Base-by-base conservation (phyloP, 2,888 invertebrate species). In the Ceraclea dissimilis region DNA sequence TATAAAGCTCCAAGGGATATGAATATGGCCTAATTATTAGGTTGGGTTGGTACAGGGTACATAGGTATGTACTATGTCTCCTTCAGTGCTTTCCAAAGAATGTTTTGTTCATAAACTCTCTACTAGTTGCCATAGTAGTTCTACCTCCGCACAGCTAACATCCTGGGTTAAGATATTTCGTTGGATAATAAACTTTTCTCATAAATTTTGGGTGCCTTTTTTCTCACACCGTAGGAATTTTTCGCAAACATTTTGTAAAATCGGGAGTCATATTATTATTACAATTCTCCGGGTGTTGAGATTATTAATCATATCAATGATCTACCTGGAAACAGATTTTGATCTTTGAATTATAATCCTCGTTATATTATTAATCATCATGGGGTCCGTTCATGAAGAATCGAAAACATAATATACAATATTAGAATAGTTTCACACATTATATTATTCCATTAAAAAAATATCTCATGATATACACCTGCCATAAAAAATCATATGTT, bases 1-100 rank as follows among this genome's bases (percentile, higher is more conserved):
- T 47, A n/a, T n/a, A n/a, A 47, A 47, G 47, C 47, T 47, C 2
- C 39, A 39, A 39, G 39, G 39, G 39, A 39, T 13, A 13, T 39
- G 39, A 39, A 39, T 39, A 39, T 39, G 39, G 39, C 39, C 13
- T 39, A 39, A 39, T 39, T 39, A 39, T 39, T 39, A 39, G 39
- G 39, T 13, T 16, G 5, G 39, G 39, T 39, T 39, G 39, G 4
- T n/a, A 39, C 13, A 39, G 13, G 4, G 39, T 39, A 10, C 10
- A 26, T 26, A 26, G 5, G 26, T 26, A 26, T n/a, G 26, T 26
- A 26, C 26, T 26, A 26, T 26, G 26, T 26, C 26, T 4, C 26
- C 26, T 16, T n/a, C 39, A 13, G 8, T 4, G 39, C 13, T 13
- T 39, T 16, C 5, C 16, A 16, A 39, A 39, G 39, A 39, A 39